Evolutionary conservation across 2,888 invertebrate genomes (phyloP), one percentile per base, ranked within the genome.

Genomic region (Erebia aethiops): DNA sequence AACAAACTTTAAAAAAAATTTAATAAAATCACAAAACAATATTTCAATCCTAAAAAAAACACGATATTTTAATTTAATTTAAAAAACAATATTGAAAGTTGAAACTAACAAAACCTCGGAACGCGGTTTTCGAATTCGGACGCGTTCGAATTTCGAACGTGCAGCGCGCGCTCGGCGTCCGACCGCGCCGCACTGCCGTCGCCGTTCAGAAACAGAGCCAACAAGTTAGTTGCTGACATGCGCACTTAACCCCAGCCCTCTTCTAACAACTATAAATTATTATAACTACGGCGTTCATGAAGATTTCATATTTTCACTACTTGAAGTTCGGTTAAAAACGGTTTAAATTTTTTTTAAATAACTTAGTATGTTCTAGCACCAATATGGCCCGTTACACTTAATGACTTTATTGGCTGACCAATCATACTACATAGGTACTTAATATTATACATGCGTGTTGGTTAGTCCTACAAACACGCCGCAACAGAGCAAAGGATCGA

Each of bases 201-300:
- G 82, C 57, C 77, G 80, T 82, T 74, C 77, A 76, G 74, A 79
- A 78, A 81, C 77, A 75, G 83, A 84, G 87, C 91, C 92, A 92
- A 92, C 92, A 92, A 92, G 92, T 92, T 92, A 90, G 80, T 86
- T 77, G 78, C 84, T 83, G 91, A 86, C 92, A 92, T 92, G 92
- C 92, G 92, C 92, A 87, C 84, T 85, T 77, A 73, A 70, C 79
- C 76, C 79, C 80, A 81, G 81, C 80, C 82, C 83, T 82, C 82
- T 16, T 21, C 18, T 18, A 49, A 14, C n/a, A 61, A 61, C 46
- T 61, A 61, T 62, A 21, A 61, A 49, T 49, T 66, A 66, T 56
- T 46, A 13, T 46, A 46, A 66, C 66, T 56, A 57, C 56, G 41
- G n/a, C 57, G 16, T 9, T 21, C 35, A 66, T 66, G 21, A 64